Percentiles rank a stretch among this genome's conserved stretches.
Evolutionary conservation across 1,140 invertebrate species (phyloP).

Genomic region (Mizuhopecten yessoensis): DNA sequence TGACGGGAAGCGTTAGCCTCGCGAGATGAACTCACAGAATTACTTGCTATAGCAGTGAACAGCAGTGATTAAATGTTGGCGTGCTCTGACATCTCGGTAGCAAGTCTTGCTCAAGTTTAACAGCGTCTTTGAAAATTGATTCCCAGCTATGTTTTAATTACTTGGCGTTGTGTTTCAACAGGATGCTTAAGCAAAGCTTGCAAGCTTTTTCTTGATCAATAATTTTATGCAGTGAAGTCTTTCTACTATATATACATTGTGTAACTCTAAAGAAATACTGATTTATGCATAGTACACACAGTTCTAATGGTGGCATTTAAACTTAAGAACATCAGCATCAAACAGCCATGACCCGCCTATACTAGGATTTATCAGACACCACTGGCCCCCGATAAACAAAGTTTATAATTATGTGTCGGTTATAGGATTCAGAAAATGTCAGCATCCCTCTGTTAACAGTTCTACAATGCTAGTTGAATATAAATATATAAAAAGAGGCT

Average conservation of each 20-base stretch:
- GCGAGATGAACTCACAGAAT: background rate
- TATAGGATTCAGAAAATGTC: no score
- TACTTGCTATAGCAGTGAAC: background rate
- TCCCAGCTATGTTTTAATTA: conserved; percentile 27
- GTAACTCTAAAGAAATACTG: background rate
- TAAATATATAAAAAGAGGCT: no score
- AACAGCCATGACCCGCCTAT: no score
- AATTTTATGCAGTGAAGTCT: conserved; percentile 5
- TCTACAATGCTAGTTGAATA: no score
- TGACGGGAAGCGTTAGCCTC: background rate
- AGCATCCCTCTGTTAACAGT: no score
- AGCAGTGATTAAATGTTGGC: background rate
- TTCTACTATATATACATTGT: background rate
- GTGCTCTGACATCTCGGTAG: background rate
- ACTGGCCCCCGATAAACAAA: no score
- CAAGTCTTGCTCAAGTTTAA: conserved; percentile 27
- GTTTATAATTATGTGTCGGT: no score
- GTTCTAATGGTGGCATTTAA: no score
- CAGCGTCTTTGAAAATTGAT: conserved; percentile 23
- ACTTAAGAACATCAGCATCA: no score
- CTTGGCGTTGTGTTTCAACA: conserved; percentile 30
- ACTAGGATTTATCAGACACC: no score
- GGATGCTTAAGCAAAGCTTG: conserved; percentile 32
- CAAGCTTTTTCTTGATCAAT: conserved; percentile 27
- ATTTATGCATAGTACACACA: no score